Conservation (phyloP, 2,113 vertebrate species). For the Microtus montanus region DNA sequence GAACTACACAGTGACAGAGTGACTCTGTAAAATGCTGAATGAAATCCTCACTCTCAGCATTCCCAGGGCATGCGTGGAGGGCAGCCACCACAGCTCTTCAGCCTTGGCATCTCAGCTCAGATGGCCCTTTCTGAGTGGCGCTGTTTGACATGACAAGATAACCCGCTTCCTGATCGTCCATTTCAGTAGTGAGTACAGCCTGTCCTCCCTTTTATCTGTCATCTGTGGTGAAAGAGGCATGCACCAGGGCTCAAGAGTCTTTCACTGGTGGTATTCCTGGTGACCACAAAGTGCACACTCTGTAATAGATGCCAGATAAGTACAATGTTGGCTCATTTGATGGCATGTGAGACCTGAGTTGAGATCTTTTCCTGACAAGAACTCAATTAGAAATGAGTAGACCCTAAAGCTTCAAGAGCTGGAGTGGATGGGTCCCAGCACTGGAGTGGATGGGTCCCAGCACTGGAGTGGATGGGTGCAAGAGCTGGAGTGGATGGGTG, state of each 20-base stretch:
- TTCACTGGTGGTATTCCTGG: too few relatives aligned
- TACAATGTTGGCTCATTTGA: rapidly evolving
- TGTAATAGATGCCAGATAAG: rapidly evolving
- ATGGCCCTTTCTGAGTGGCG: too few relatives aligned
- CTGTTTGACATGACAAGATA: background rate
- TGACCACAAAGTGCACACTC: background rate
- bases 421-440: too few relatives aligned
- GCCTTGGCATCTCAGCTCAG: background rate
- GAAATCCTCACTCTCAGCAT: background rate
- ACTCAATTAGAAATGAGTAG: background rate
- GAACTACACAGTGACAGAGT: background rate
- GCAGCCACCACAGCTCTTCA: background rate
- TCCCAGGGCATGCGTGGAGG: background rate
- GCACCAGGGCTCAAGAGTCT: background rate
- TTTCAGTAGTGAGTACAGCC: background rate
- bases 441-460: background rate
- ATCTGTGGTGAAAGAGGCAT: background rate
- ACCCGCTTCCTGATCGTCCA: too few relatives aligned
- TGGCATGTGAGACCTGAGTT: rapidly evolving
- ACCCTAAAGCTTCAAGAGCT: background rate
- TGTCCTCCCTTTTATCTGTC: rapidly evolving
- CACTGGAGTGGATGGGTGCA: rapidly evolving
- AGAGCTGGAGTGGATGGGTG: too few relatives aligned
- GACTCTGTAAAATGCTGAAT: background rate
- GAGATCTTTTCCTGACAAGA: background rate